Evolutionary conservation across 1,140 invertebrate genomes (phyloP).

Genomic region (Hestina assimilis): DNA sequence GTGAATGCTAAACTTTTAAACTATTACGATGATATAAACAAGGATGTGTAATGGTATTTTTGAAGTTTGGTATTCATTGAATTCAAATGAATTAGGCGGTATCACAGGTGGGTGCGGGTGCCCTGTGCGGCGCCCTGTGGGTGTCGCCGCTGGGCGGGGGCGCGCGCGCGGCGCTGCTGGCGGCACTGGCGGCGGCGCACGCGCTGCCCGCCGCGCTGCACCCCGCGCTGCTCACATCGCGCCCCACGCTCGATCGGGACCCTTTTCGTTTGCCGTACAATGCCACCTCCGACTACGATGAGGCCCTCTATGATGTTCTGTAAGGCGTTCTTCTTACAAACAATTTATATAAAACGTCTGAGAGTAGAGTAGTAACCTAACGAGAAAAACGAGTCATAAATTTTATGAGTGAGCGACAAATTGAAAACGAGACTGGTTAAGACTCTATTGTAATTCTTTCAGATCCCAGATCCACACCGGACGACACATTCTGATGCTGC

Average conservation of each 20-base stretch:
- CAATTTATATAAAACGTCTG: too few species aligned
- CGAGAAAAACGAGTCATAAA: too few species aligned
- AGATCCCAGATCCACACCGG: conserved; percentile 50
- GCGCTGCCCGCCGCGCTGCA: conserved; percentile 44
- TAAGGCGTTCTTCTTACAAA: conserved; percentile 24
- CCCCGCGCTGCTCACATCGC: conserved; percentile 50
- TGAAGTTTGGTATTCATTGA: too few species aligned
- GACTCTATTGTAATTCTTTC: conserved; percentile 24
- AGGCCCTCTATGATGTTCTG: conserved; percentile 42
- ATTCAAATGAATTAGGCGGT: too few species aligned
- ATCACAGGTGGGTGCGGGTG: conserved; percentile 53
- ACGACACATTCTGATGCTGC: conserved; percentile 61
- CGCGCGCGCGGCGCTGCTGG: conserved; percentile 42
- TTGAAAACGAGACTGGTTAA: not conserved
- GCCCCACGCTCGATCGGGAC: conserved; percentile 41
- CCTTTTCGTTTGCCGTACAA: conserved; percentile 49
- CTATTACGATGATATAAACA: too few species aligned
- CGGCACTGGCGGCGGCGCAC: conserved; percentile 43
- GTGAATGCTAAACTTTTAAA: too few species aligned
- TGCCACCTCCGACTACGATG: conserved; percentile 40
- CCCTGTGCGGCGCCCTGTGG: conserved; percentile 59
- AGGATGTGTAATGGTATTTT: too few species aligned
- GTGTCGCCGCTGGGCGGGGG: conserved; percentile 47
- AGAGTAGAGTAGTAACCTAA: too few species aligned
- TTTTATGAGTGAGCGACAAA: too few species aligned